phyloP scores from a whole-genome alignment of 2,113 vertebrate genomes.

The Corydoras sp. region DNA sequence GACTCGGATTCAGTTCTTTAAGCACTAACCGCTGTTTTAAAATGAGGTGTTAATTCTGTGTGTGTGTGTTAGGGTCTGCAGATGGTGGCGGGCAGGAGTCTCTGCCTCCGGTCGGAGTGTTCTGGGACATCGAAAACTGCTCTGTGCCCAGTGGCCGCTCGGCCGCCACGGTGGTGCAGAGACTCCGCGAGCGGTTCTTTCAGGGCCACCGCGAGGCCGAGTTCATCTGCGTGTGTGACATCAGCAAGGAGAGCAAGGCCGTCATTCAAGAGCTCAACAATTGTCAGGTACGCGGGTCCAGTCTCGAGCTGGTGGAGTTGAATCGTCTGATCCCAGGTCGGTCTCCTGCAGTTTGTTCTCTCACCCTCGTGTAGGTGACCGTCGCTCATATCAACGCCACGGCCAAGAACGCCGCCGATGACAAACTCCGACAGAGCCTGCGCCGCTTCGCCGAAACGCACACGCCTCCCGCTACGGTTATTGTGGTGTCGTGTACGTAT shows the following conservation, averaged over 20 bases:
- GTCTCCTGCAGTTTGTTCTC: too few species aligned
- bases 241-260: slow-evolving; percentile 95
- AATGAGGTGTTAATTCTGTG: neutral
- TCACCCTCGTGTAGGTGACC: slow-evolving; percentile 72
- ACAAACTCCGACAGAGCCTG: slow-evolving; percentile 93
- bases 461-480: slow-evolving; percentile 88
- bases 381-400: slow-evolving; percentile 98
- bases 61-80: slow-evolving; percentile 68
- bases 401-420: slow-evolving; percentile 97
- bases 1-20: neutral
- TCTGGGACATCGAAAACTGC: slow-evolving; percentile 99
- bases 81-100: slow-evolving; percentile 80
- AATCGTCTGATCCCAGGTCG: too few species aligned
- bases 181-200: slow-evolving; percentile 88
- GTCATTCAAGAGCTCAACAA: slow-evolving; percentile 99
- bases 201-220: slow-evolving; percentile 95
- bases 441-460: slow-evolving; percentile 95
- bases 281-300: slow-evolving; percentile 78
- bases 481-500: slow-evolving; percentile 90
- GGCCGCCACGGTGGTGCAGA: slow-evolving; percentile 83
- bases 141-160: slow-evolving; percentile 90
- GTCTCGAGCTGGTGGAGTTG: neutral
- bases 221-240: slow-evolving; percentile 98
- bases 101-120: slow-evolving; percentile 91
- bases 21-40: neutral